Conservation (phyloP, 2,888 invertebrate species). For the Meiosimyza platycephala region DNA sequence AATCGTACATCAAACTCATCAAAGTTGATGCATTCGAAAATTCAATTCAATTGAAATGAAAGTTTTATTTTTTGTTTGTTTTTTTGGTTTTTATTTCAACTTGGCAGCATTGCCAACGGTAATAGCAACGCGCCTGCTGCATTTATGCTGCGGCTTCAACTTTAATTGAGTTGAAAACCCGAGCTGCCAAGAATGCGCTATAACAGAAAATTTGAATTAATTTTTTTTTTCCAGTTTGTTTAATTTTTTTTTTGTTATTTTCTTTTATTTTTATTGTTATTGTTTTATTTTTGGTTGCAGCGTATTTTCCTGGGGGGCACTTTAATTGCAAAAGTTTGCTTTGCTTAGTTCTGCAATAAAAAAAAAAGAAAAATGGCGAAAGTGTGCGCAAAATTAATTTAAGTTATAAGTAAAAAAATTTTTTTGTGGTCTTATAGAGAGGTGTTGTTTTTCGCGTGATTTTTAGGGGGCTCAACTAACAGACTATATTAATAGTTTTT, state of each 20-base stretch:
- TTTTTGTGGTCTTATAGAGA: too few relatives aligned
- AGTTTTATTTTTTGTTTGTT: constrained; percentile 18
- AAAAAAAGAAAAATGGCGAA: too few relatives aligned
- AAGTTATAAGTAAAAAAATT: too few relatives aligned
- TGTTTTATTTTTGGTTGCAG: constrained; percentile 1
- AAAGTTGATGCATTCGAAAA: constrained; percentile 35
- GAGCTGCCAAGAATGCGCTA: constrained; percentile 23
- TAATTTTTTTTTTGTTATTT: neutral
- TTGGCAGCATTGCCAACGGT: neutral
- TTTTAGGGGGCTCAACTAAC: too few relatives aligned
- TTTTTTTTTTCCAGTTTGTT: constrained; percentile 3
- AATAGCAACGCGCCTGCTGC: constrained; percentile 34
- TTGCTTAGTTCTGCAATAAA: neutral
- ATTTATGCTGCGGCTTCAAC: constrained; percentile 52
- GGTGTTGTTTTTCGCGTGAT: too few relatives aligned
- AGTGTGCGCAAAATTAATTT: too few relatives aligned
- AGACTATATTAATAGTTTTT: too few relatives aligned
- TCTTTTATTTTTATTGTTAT: neutral
- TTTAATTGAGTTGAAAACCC: constrained; percentile 52
- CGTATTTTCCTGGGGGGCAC: constrained; percentile 24
- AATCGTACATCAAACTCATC: constrained; percentile 35
- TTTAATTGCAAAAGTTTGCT: constrained; percentile 44
- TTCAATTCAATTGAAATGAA: constrained; percentile 34
- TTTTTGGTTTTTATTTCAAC: constrained; percentile 7
- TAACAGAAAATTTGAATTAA: constrained; percentile 29